Conservation (phyloP, 2,113 vertebrate genomes). For the Indicator indicator region DNA sequence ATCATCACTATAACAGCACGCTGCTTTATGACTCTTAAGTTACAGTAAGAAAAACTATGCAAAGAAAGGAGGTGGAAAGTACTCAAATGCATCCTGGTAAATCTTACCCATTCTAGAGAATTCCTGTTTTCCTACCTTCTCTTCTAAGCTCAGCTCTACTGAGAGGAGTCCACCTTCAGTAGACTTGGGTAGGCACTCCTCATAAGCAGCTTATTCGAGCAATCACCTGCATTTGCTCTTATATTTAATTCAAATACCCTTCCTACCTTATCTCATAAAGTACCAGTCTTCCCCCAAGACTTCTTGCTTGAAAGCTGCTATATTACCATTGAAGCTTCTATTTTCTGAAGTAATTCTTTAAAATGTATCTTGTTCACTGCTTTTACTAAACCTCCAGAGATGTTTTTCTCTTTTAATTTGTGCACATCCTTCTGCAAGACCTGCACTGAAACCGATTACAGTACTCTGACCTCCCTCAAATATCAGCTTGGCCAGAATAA, state of each 20-base stretch:
- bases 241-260: not conserved
- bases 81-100: not conserved
- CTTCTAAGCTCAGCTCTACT: not conserved
- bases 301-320: not conserved
- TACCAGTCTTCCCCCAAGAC: not conserved
- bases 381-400: not conserved
- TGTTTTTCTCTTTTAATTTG: not conserved
- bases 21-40: not conserved
- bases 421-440: not conserved
- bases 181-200: not conserved
- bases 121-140: not conserved
- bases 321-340: not conserved
- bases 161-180: not conserved
- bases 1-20: not conserved
- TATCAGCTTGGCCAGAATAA: not conserved
- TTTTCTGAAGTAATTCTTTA: not conserved
- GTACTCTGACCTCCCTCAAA: not conserved
- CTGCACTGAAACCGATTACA: not conserved
- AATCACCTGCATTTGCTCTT: not conserved
- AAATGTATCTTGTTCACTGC: not conserved
- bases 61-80: not conserved
- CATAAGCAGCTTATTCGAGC: not conserved
- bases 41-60: not conserved
- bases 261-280: not conserved
- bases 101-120: not conserved